Base-by-base conservation (phyloP, 2,797 vertebrate species). In the Morelia viridis region DNA sequence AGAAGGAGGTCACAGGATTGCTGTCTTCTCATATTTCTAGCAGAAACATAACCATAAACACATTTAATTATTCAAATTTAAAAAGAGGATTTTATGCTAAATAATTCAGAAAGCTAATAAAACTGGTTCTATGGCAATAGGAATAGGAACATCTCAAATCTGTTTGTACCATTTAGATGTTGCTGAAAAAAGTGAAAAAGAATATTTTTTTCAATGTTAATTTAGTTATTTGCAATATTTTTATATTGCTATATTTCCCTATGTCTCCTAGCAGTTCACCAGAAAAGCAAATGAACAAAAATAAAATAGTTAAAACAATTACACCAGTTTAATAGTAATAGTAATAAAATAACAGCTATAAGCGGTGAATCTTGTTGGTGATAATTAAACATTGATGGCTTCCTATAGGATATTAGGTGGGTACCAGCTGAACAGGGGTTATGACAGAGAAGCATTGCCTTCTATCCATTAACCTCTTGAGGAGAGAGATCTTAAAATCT, bases 51-150 rank as follows among this genome's bases (percentile, higher is more conserved):
- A 65, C 89, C 76, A 86, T 61, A 58, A 88, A 65, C 91, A 90
- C 91, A 31, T 92, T 87, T 93, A 92, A 94, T 92, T 88, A 35
- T 53, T 92, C 91, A 57, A 62, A 50, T 90, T 92, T 90, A 83
- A 31, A 85, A 84, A 92, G 88, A 24, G 53, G 84, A 83, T 50
- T 58, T 85, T 89, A 12, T 41, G 92, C 84, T 94, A 80, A 93
- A 84, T 95, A 91, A 94, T 94, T 95, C 92, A 93, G 90, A 89
- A 90, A 93, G 87, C 86, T 92, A 89, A 91, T 62, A 56, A 93
- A 71, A 87, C 2, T 3, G 3, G 76, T 53, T 60, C 61, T 10
- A 64, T 50, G 46, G 13, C 46, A 60, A 89, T 62, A 41, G 35
- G 65, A 83, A 64, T 19, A 90, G 8, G 15, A 62, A 56, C 68